Percentiles rank a stretch among this genome's conserved stretches.
Evolutionary conservation across 2,113 vertebrate species (phyloP).

Genomic region (Choloepus hoffmanni): DNA sequence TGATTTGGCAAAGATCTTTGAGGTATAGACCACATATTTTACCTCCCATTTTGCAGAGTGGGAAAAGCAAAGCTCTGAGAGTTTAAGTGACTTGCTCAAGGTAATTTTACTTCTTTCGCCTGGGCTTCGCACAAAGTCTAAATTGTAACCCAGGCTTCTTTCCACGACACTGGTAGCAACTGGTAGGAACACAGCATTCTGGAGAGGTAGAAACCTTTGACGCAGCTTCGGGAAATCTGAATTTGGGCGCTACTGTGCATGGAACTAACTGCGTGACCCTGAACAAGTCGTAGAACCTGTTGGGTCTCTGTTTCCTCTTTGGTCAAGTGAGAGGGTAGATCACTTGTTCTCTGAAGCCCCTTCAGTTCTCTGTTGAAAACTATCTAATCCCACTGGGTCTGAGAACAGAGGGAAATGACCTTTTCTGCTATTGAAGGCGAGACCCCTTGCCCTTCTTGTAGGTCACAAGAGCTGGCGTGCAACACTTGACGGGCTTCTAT

Average conservation of each 20-base stretch:
- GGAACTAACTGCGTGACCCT: background rate
- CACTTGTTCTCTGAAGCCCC: background rate
- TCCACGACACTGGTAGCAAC: no score
- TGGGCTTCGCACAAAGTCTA: background rate
- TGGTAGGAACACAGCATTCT: background rate
- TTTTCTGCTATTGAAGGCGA: background rate
- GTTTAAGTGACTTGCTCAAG: background rate
- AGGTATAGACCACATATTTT: constrained; percentile 45
- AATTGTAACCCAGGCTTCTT: background rate
- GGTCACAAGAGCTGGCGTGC: background rate
- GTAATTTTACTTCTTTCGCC: background rate
- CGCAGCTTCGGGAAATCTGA: background rate
- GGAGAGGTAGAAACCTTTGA: background rate
- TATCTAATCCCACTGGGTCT: background rate
- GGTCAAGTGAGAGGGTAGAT: background rate
- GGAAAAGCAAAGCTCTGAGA: background rate
- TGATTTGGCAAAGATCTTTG: constrained; percentile 54
- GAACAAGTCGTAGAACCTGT: background rate
- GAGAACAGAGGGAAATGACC: background rate
- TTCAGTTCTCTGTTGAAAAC: constrained; percentile 7
- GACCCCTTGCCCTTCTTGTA: background rate
- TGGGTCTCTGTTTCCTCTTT: constrained; percentile 52
- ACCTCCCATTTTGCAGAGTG: constrained; percentile 28
- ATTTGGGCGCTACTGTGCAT: background rate
- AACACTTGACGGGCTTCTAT: background rate